A percentile compares a stretch with the other conserved stretches of the same genome.
Conservation (phyloP, 2,888 invertebrate species). For the Sesamia inferens region DNA sequence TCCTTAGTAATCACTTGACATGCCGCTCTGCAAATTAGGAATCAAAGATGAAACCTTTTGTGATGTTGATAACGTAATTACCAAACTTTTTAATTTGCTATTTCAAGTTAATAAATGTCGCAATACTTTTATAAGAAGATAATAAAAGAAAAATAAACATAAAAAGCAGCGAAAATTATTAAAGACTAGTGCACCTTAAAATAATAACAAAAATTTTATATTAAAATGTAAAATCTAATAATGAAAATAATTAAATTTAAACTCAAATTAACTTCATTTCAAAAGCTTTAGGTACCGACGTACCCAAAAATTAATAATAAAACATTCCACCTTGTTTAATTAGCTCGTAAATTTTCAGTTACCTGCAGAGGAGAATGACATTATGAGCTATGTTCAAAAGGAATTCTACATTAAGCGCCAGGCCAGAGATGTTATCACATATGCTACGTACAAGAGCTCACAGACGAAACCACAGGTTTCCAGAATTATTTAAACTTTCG, state of each 20-base stretch:
- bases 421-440: slow-evolving; percentile 48
- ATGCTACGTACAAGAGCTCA: too few relatives aligned
- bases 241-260: background rate
- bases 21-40: slow-evolving; percentile 17
- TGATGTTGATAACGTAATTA: background rate
- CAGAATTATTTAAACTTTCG: slow-evolving; percentile 24
- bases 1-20: slow-evolving; percentile 21
- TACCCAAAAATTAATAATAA: slow-evolving; percentile 19
- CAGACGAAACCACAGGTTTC: slow-evolving; percentile 7
- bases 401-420: slow-evolving; percentile 50
- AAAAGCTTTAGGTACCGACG: background rate
- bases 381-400: slow-evolving; percentile 51
- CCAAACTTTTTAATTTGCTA: background rate
- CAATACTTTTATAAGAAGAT: background rate
- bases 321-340: slow-evolving; percentile 21
- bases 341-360: slow-evolving; percentile 41
- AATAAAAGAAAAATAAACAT: background rate
- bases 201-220: background rate
- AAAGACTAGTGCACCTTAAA: background rate
- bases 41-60: slow-evolving; percentile 1
- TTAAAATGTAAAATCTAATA: background rate
- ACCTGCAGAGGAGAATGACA: slow-evolving; percentile 34
- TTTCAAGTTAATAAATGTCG: background rate
- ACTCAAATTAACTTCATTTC: background rate
- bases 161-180: too few relatives aligned